Conservation (phyloP, 2,113 vertebrate genomes). For the Gasterosteus aculeatus region DNA sequence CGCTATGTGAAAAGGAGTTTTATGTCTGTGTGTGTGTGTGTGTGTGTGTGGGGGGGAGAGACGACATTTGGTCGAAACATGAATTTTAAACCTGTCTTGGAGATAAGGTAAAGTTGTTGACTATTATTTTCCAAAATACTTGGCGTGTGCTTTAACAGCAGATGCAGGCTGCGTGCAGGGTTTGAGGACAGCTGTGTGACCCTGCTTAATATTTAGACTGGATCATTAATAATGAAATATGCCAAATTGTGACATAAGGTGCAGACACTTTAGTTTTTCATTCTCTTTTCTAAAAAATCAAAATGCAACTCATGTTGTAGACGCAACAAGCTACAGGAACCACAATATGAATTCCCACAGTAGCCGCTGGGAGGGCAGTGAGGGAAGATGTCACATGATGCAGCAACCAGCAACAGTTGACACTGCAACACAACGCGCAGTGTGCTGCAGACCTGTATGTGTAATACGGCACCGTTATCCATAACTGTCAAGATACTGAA, state of each 20-base stretch:
- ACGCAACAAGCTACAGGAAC: background rate
- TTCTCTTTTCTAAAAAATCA: background rate
- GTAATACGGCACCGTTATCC: background rate
- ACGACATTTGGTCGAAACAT: constrained; percentile 57
- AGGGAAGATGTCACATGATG: constrained; percentile 25
- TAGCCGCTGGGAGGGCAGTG: constrained; percentile 27
- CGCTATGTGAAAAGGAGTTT: constrained; percentile 27
- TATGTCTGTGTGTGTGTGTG: background rate
- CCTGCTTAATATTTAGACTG: background rate
- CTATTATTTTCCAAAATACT: constrained; percentile 35
- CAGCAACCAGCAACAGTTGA: constrained; percentile 6
- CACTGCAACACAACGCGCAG: constrained; percentile 22
- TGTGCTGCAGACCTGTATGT: background rate
- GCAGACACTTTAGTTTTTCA: background rate
- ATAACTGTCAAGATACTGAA: background rate
- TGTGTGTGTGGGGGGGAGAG: constrained; percentile 1
- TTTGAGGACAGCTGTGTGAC: constrained; percentile 9
- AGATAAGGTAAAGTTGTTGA: constrained; percentile 45
- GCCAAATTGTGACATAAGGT: background rate
- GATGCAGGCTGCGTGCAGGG: constrained; percentile 2
- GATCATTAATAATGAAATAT: constrained; percentile 19
- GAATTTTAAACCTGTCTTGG: constrained; percentile 44
- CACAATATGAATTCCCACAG: constrained; percentile 1
- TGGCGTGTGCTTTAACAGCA: constrained; percentile 33
- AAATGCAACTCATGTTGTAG: background rate